Conservation (phyloP, 2,797 vertebrate genomes). For the Sebastes hubbsi region DNA sequence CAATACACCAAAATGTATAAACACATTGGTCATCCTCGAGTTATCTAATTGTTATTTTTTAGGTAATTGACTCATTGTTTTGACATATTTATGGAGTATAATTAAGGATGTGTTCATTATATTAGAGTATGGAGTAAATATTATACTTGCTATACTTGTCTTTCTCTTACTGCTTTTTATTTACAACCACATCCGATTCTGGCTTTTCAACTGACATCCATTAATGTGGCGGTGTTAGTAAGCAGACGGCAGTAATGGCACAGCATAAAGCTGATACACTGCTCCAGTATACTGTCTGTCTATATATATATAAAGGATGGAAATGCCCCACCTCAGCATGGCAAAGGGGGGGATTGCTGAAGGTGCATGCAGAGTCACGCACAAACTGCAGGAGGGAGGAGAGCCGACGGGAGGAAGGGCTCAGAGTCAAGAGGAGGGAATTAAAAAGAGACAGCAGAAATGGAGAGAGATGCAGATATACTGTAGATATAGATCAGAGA, state of each 20-base stretch:
- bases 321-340: constrained; percentile 51
- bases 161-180: neutral
- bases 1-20: neutral
- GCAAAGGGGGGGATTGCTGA: constrained; percentile 27
- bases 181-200: neutral
- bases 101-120: neutral
- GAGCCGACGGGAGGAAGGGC: neutral
- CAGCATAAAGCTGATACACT: neutral
- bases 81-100: neutral
- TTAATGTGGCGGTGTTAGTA: neutral
- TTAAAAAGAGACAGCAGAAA: constrained; percentile 14
- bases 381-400: constrained; percentile 53
- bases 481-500: constrained; percentile 14
- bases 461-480: neutral
- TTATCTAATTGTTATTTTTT: neutral
- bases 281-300: neutral
- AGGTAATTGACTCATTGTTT: neutral
- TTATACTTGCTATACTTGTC: too few species aligned
- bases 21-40: neutral
- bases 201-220: neutral
- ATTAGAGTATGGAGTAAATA: too few species aligned
- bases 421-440: neutral
- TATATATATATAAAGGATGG: constrained; percentile 1
- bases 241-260: neutral
- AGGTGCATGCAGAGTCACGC: constrained; percentile 66